A percentile compares a stretch with the other conserved stretches of the same genome.
phyloP scores from a whole-genome alignment of 1,140 invertebrate genomes.

The Bombus confusus region DNA sequence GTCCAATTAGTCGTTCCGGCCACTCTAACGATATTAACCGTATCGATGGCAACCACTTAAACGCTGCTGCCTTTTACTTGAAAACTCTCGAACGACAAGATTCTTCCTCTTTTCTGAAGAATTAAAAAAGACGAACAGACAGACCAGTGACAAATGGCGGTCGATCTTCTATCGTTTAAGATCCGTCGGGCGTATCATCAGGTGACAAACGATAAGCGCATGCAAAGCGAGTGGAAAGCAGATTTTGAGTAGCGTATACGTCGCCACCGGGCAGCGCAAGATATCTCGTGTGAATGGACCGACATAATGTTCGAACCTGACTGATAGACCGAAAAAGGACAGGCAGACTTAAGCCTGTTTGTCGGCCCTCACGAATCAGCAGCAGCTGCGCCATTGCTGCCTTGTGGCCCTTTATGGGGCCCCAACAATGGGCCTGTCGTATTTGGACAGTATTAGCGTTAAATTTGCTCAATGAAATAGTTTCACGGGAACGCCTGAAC shows the following conservation, averaged over 20 bases:
- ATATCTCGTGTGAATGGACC: constrained; percentile 57
- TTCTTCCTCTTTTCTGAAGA: too few species aligned
- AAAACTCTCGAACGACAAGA: too few species aligned
- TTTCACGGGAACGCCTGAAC: constrained; percentile 70
- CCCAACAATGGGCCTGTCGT: constrained; percentile 74
- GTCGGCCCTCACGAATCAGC: constrained; percentile 64
- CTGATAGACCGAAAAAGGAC: constrained; percentile 65
- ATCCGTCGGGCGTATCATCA: constrained; percentile 2
- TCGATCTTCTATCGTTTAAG: not conserved
- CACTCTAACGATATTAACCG: too few species aligned
- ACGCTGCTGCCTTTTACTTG: too few species aligned
- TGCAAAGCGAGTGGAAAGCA: constrained; percentile 46
- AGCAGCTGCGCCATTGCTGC: constrained; percentile 66
- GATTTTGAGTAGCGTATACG: constrained; percentile 54
- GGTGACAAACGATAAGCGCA: constrained; percentile 38
- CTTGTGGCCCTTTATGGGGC: constrained; percentile 54
- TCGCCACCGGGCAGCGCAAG: constrained; percentile 43
- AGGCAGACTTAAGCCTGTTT: constrained; percentile 66
- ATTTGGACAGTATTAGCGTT: constrained; percentile 81
- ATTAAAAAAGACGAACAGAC: not conserved
- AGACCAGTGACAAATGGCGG: constrained; percentile 9
- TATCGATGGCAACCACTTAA: too few species aligned
- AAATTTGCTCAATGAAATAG: constrained; percentile 80
- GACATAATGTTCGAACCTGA: constrained; percentile 47
- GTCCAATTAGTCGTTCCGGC: too few species aligned